Percentiles rank a stretch among this genome's conserved stretches.
phyloP scores from a whole-genome alignment of 23 tunicate species.

The Ascidia mentula region DNA sequence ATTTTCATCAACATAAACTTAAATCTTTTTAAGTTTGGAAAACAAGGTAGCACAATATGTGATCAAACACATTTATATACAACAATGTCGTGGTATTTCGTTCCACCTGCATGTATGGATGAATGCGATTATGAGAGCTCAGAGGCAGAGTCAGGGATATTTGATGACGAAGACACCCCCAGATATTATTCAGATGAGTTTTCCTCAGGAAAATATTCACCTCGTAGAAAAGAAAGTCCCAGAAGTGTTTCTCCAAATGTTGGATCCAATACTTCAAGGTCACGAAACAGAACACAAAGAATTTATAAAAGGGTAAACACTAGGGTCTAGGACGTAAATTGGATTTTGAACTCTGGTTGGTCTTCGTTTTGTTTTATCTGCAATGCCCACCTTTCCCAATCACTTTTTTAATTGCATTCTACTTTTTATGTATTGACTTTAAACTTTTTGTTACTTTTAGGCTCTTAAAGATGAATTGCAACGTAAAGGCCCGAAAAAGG shows the following conservation, averaged over 20 bases:
- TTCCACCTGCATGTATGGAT: background rate
- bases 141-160: background rate
- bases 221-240: slow-evolving; percentile 8
- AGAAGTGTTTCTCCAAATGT: background rate
- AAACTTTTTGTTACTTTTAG: slow-evolving; percentile 41
- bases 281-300: slow-evolving; percentile 26
- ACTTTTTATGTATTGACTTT: too few species aligned
- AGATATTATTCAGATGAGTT: background rate
- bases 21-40: too few species aligned
- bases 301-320: slow-evolving; percentile 32
- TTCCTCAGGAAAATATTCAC: background rate
- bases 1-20: too few species aligned
- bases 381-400: too few species aligned
- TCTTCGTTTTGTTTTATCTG: too few species aligned
- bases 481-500: slow-evolving; percentile 17
- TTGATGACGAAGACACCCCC: slow-evolving; percentile 1
- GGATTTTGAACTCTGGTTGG: too few species aligned
- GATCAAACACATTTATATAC: too few species aligned
- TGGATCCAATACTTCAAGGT: slow-evolving; percentile 14
- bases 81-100: slow-evolving; percentile 28
- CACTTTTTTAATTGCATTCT: too few species aligned
- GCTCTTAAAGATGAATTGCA: slow-evolving; percentile 53
- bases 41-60: too few species aligned
- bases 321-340: too few species aligned
- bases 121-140: background rate